Conservation (phyloP, 30 jellyfish, hydroid and myxozoan species). For the Phacellophora camtschatica region DNA sequence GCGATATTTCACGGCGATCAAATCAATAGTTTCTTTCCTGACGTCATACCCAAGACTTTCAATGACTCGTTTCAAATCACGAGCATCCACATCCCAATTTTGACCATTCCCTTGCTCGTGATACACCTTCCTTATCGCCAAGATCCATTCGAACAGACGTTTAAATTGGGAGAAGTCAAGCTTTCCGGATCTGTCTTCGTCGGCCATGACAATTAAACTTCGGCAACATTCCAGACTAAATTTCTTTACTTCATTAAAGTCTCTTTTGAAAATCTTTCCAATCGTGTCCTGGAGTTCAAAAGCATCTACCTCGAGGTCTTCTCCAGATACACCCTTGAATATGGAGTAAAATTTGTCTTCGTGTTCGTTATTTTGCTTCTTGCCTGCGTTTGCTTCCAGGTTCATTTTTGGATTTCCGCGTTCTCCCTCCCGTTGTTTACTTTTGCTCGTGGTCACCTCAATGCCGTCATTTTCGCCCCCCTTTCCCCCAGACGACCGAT, state of each 20-base stretch:
- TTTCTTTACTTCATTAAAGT: conserved; percentile 32
- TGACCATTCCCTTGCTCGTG: neutral
- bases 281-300: conserved; percentile 43
- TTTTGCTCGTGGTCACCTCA: neutral
- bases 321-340: conserved; percentile 54
- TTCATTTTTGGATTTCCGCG: neutral
- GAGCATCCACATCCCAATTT: conserved; percentile 63
- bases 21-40: conserved; percentile 6
- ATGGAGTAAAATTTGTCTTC: conserved; percentile 30
- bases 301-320: conserved; percentile 49
- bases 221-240: conserved; percentile 52
- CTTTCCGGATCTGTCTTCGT: conserved; percentile 57
- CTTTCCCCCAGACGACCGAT: neutral
- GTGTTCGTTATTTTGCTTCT: neutral
- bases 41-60: conserved; percentile 8
- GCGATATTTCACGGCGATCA: conserved; percentile 31
- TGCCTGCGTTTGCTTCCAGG: neutral
- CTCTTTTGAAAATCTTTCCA: conserved; percentile 48
- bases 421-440: neutral
- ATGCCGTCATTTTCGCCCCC: neutral
- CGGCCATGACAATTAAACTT: conserved; percentile 66
- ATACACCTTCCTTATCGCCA: conserved; percentile 25
- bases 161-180: conserved; percentile 42
- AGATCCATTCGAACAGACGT: conserved; percentile 22
- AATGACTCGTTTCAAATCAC: conserved; percentile 24